Evolutionary conservation across 2,888 invertebrate genomes (phyloP).

Genomic region (Adelognathus sp.): DNA sequence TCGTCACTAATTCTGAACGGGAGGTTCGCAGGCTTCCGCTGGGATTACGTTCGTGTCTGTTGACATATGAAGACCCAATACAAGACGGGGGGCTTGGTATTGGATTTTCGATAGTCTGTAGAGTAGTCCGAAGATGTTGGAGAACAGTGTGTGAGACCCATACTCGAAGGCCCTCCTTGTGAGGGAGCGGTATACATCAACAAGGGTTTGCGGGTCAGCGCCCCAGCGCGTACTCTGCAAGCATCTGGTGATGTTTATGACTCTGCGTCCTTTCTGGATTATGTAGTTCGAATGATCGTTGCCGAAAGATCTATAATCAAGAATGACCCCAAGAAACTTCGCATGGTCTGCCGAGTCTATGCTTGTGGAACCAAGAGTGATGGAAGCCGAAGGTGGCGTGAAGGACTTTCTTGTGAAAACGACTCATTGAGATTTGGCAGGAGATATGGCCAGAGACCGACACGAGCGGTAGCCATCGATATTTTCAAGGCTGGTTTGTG

Average conservation of each 20-base stretch:
- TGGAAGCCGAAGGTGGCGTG: not conserved
- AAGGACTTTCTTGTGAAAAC: not conserved
- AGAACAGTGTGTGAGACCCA: not conserved
- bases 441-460: not conserved
- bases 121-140: not conserved
- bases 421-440: not conserved
- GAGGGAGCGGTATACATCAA: slow-evolving; percentile 5
- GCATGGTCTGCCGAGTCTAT: not conserved
- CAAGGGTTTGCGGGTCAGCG: not conserved
- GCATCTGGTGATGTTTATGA: not conserved
- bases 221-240: slow-evolving; percentile 11
- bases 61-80: not conserved
- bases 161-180: slow-evolving; percentile 6
- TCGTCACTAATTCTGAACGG: not conserved
- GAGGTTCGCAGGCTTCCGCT: not conserved
- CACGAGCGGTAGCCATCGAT: not conserved
- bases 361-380: not conserved
- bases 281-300: not conserved
- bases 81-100: not conserved
- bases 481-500: not conserved
- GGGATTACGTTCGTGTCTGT: not conserved
- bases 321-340: not conserved
- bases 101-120: not conserved
- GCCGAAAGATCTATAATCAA: not conserved
- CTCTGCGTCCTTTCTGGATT: not conserved